These are phyloP conservation scores for Crotalus tigris DNA, from an alignment of 2,113 vertebrate species.

Conservation along the genomic window DNA sequence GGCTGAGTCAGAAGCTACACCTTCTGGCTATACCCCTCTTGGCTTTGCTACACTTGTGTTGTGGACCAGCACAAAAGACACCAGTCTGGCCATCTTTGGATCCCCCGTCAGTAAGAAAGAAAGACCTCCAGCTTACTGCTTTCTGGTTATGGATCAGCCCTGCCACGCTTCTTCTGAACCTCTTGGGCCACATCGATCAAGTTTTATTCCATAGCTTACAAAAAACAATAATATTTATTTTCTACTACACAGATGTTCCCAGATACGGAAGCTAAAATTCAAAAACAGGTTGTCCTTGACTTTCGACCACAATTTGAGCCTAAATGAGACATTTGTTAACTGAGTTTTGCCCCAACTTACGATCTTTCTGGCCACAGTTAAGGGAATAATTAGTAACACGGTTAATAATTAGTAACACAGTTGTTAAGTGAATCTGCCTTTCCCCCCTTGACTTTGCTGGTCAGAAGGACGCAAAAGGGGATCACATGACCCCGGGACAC, in stretches of 20 bases:
- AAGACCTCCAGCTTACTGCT: neutral
- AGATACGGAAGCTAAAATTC: no score
- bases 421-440: no score
- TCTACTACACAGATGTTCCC: neutral
- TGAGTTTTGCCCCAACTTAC: no score
- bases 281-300: no score
- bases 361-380: no score
- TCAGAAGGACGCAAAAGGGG: no score
- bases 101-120: conserved; percentile 23
- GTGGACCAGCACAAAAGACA: neutral
- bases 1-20: neutral
- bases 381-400: no score
- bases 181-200: neutral
- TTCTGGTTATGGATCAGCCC: neutral
- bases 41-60: neutral
- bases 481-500: no score
- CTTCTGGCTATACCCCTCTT: neutral
- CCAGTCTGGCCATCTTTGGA: neutral
- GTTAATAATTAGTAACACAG: no score
- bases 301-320: no score
- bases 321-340: no score
- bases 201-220: conserved; percentile 33
- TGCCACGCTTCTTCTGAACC: conserved; percentile 11
- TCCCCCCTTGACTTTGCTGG: no score
- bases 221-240: conserved; percentile 44